phyloP scores from a whole-genome alignment of 2,888 invertebrate species.

The Campoplex nolae region DNA sequence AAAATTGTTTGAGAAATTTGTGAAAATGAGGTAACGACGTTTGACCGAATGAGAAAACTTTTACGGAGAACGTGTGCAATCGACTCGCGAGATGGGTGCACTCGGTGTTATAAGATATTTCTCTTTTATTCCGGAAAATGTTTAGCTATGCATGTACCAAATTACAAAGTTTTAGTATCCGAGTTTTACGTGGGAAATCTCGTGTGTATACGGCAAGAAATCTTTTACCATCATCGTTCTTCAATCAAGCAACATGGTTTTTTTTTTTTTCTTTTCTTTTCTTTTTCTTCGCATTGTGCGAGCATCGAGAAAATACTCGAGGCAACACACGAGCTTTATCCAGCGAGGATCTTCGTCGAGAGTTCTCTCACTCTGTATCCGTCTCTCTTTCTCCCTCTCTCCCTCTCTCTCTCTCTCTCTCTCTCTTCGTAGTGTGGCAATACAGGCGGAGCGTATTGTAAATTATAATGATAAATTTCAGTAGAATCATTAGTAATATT shows the following conservation, averaged over 20 bases:
- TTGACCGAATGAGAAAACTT: slow-evolving; percentile 45
- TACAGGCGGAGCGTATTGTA: slow-evolving; percentile 13
- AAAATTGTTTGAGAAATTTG: not conserved
- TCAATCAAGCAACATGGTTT: slow-evolving; percentile 47
- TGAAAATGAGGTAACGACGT: slow-evolving; percentile 22
- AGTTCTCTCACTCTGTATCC: not conserved
- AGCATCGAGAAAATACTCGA: slow-evolving; percentile 53
- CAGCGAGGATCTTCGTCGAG: slow-evolving; percentile 28
- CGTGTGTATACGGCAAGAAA: slow-evolving; percentile 23
- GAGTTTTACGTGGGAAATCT: slow-evolving; percentile 66
- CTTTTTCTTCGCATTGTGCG: slow-evolving; percentile 52
- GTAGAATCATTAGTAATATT: slow-evolving; percentile 28
- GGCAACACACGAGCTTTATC: slow-evolving; percentile 33
- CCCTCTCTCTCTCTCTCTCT: not conserved
- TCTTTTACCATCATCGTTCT: slow-evolving; percentile 51
- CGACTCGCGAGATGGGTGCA: slow-evolving; percentile 13
- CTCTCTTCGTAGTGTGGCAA: slow-evolving; percentile 30
- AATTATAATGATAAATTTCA: slow-evolving; percentile 45
- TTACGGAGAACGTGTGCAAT: slow-evolving; percentile 25
- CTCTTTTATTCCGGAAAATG: slow-evolving; percentile 62
- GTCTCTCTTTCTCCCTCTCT: slow-evolving; percentile 6
- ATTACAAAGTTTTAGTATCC: slow-evolving; percentile 38
- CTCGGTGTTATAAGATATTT: slow-evolving; percentile 20
- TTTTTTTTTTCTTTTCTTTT: slow-evolving; percentile 12
- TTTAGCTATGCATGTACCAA: slow-evolving; percentile 44